These are phyloP conservation scores for Gymnogyps californianus DNA, from an alignment of 2,113 vertebrate genomes.

Conservation along the genomic window DNA sequence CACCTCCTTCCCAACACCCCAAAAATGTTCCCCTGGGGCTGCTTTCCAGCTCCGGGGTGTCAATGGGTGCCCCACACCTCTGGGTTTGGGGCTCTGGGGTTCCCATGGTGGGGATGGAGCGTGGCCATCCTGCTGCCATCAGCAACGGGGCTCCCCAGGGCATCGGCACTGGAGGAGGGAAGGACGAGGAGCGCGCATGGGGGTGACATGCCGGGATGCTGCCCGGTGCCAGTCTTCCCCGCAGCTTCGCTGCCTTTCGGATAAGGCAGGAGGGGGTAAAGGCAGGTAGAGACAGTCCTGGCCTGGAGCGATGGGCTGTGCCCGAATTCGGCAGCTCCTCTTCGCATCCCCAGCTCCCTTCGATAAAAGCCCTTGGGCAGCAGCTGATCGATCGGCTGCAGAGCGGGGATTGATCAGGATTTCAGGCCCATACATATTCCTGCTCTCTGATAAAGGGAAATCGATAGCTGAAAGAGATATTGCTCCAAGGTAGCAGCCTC, in stretches of 20 bases:
- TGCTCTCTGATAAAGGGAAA: constrained; percentile 38
- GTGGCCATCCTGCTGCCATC: neutral
- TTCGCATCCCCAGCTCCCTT: neutral
- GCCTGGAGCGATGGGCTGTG: rapidly evolving
- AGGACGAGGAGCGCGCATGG: rapidly evolving
- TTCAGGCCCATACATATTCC: constrained; percentile 46
- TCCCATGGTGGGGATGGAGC: neutral
- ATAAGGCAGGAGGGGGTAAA: neutral
- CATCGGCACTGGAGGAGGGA: rapidly evolving
- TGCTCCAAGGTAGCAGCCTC: neutral
- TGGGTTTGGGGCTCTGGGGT: neutral
- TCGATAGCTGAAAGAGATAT: neutral
- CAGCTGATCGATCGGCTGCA: neutral
- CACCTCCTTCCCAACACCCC: neutral
- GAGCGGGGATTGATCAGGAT: constrained; percentile 30
- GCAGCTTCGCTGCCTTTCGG: rapidly evolving
- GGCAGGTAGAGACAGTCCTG: rapidly evolving
- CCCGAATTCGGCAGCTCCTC: neutral
- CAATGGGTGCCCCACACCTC: neutral
- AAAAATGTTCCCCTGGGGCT: neutral
- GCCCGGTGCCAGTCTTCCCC: neutral
- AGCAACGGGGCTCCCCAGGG: neutral
- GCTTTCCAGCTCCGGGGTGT: neutral
- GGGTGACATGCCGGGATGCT: rapidly evolving
- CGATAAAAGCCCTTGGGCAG: neutral